A percentile compares a stretch with the other conserved stretches of the same genome.
Conservation (phyloP, 2,888 invertebrate species). For the Acleris sparsana region DNA sequence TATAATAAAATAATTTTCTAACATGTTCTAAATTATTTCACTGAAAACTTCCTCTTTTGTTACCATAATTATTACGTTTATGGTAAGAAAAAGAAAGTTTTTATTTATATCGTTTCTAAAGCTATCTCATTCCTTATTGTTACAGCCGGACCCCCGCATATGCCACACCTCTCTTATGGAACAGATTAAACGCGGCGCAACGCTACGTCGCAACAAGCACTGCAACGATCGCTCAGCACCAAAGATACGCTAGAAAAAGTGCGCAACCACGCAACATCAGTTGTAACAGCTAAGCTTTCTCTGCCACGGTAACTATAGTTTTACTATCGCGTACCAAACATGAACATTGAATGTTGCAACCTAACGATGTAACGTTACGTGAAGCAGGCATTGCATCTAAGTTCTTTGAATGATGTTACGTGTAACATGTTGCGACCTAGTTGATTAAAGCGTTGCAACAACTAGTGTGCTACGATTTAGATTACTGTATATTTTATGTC, state of each 20-base stretch:
- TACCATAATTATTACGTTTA: no score
- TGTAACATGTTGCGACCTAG: neutral
- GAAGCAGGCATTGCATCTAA: neutral
- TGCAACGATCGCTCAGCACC: slow-evolving; percentile 94
- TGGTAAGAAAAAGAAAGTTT: no score
- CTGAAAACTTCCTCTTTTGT: no score
- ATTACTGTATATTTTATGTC: slow-evolving; percentile 11
- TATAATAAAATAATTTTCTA: no score
- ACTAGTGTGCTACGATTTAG: neutral
- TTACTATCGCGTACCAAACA: neutral
- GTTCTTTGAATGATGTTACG: neutral
- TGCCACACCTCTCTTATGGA: slow-evolving; percentile 96
- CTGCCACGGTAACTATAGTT: neutral
- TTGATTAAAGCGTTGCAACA: neutral
- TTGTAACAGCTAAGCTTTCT: neutral
- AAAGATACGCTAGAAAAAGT: slow-evolving; percentile 87
- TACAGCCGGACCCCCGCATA: slow-evolving; percentile 88
- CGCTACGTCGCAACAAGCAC: slow-evolving; percentile 89
- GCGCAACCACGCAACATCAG: neutral
- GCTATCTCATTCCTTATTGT: slow-evolving; percentile 21
- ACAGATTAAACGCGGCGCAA: slow-evolving; percentile 94
- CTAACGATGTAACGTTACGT: slow-evolving; percentile 3
- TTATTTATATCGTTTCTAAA: no score
- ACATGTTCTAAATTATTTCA: no score
- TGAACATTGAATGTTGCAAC: neutral